Conservation (phyloP, 2,113 vertebrate genomes). For the Coracopsis vasa region DNA sequence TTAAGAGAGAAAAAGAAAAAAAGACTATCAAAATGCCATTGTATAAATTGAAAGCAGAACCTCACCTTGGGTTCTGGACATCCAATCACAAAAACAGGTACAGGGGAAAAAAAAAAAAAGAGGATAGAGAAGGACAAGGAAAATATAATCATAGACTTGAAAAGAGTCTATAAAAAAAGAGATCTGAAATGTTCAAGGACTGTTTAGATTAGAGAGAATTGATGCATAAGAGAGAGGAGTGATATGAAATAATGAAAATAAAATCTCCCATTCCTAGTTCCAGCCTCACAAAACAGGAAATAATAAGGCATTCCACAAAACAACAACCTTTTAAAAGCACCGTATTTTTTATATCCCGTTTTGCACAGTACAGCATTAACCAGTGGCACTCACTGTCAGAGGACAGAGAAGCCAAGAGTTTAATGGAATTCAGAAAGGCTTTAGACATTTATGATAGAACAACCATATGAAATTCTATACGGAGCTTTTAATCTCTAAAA, state of each 20-base stretch:
- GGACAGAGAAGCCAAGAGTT: background rate
- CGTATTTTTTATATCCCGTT: background rate
- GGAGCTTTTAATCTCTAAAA: constrained; percentile 23
- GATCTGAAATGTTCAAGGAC: background rate
- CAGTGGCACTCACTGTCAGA: background rate
- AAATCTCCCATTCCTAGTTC: background rate
- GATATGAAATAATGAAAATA: background rate
- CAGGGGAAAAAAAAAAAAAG: background rate
- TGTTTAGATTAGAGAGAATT: background rate
- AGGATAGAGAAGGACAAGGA: background rate
- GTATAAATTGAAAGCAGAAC: background rate
- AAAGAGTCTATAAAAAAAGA: background rate
- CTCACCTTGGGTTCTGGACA: background rate
- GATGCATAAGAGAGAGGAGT: background rate
- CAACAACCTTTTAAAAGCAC: background rate
- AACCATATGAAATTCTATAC: constrained; percentile 36
- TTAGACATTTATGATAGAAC: constrained; percentile 36
- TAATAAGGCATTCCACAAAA: background rate
- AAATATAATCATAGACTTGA: background rate
- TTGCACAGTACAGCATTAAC: background rate
- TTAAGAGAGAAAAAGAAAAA: background rate
- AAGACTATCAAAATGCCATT: background rate
- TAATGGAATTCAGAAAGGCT: constrained; percentile 13
- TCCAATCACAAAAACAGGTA: background rate
- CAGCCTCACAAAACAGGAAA: background rate